Base-by-base conservation (phyloP, 2,113 vertebrate genomes). In the Anolis carolinensis region DNA sequence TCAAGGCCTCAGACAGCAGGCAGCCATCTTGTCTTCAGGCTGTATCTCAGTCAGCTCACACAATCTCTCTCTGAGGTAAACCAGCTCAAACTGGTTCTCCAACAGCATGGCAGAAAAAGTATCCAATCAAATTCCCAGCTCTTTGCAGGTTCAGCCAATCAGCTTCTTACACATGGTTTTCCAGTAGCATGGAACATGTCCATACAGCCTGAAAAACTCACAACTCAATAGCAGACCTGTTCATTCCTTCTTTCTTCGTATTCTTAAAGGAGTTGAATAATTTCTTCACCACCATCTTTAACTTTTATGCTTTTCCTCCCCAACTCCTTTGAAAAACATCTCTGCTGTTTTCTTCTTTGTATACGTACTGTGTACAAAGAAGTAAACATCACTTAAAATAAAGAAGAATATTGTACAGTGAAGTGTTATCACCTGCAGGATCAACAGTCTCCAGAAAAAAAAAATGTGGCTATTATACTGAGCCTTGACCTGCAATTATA, bases 181-280 rank as follows among this genome's bases (percentile, higher is more conserved):
- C n/a, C n/a, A n/a, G n/a, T n/a, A n/a, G n/a, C n/a, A n/a, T n/a
- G n/a, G n/a, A n/a, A n/a, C n/a, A n/a, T n/a, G n/a, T n/a, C n/a
- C n/a, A n/a, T n/a, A n/a, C n/a, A n/a, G n/a, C n/a, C n/a, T n/a
- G n/a, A n/a, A n/a, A n/a, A n/a, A n/a, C n/a, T n/a, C n/a, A n/a
- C n/a, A n/a, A n/a, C n/a, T n/a, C 32, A 50, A 67, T 67, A 48
- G 4, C 7, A 63, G 34, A 25, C 11, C 27, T 72, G 2, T 85
- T 52, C 81, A 93, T 92, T 86, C 70, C 81, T 91, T 83, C 21
- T 34, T 39, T 89, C 39, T 89, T 89, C 73, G 70, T 63, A 79
- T 16, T 90, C 8, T 55, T 18, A 87, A n/a, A 59, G 30, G 82
- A 90, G 79, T 59, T 88, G 73, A 77, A 55, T 13, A 88, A 75